These are phyloP conservation scores for Ochotona curzoniae DNA, from an alignment of 2,113 vertebrate genomes.

Conservation along the genomic window DNA sequence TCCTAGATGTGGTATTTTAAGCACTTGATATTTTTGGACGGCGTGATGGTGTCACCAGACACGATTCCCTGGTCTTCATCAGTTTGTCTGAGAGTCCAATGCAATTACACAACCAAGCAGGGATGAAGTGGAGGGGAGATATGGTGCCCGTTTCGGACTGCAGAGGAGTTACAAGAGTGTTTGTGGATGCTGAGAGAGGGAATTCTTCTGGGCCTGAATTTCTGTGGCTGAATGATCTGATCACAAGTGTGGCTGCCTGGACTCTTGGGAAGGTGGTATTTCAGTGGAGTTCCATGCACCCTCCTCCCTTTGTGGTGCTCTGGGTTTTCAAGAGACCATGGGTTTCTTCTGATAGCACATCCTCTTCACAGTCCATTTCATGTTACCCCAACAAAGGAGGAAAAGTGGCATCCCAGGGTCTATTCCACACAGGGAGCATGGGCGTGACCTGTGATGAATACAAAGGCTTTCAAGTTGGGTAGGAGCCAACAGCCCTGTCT, in stretches of 20 bases:
- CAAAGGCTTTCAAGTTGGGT: not conserved
- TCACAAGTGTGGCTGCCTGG: not conserved
- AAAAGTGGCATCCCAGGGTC: not conserved
- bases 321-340: not conserved
- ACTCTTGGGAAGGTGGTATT: not conserved
- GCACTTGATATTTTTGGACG: not conserved
- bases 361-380: not conserved
- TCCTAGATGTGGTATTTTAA: not conserved
- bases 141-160: not conserved
- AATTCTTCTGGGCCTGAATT: not conserved
- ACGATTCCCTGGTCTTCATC: not conserved
- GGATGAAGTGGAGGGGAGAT: too few species aligned
- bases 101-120: not conserved
- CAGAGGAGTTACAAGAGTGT: not conserved
- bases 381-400: not conserved
- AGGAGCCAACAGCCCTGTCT: not conserved
- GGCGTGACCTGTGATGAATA: not conserved
- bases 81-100: not conserved
- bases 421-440: not conserved
- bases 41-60: not conserved
- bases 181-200: not conserved
- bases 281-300: accelerated
- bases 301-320: not conserved
- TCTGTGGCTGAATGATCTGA: not conserved
- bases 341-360: not conserved